Evolutionary conservation across 23 tunicate species (phyloP).

Genomic region (Halocynthia aurantium): DNA sequence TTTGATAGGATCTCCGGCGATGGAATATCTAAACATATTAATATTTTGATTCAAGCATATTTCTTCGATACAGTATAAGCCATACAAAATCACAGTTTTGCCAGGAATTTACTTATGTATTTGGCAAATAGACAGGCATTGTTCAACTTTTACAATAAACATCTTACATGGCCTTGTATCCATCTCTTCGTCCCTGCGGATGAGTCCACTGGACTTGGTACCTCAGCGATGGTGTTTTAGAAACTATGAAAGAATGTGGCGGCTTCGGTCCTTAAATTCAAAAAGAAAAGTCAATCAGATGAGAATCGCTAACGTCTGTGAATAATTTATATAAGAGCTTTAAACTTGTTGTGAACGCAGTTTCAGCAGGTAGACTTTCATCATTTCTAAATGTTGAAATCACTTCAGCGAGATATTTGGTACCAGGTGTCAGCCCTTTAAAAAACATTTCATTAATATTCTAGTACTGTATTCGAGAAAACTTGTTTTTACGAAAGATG

Average conservation of each 20-base stretch:
- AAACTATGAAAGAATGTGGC: conserved; percentile 7
- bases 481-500: too few species aligned
- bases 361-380: conserved; percentile 17
- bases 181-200: conserved; percentile 24
- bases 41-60: too few species aligned
- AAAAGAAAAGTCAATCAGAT: not conserved
- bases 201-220: conserved; percentile 13
- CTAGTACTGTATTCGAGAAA: too few species aligned
- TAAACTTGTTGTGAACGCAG: conserved; percentile 34
- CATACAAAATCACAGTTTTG: too few species aligned
- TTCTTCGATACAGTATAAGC: too few species aligned
- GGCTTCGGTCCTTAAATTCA: conserved; percentile 16
- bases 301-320: not conserved
- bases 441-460: too few species aligned
- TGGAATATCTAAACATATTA: conserved; percentile 1
- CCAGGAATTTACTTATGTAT: too few species aligned
- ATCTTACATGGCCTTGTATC: conserved; percentile 31
- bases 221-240: not conserved
- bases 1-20: not conserved
- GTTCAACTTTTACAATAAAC: not conserved
- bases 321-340: not conserved
- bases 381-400: conserved; percentile 3
- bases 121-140: too few species aligned
- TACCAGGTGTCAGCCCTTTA: conserved; percentile 26
- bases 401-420: conserved; percentile 27